Base-by-base conservation (phyloP, 1,140 invertebrate genomes). In the Triops cancriformis region DNA sequence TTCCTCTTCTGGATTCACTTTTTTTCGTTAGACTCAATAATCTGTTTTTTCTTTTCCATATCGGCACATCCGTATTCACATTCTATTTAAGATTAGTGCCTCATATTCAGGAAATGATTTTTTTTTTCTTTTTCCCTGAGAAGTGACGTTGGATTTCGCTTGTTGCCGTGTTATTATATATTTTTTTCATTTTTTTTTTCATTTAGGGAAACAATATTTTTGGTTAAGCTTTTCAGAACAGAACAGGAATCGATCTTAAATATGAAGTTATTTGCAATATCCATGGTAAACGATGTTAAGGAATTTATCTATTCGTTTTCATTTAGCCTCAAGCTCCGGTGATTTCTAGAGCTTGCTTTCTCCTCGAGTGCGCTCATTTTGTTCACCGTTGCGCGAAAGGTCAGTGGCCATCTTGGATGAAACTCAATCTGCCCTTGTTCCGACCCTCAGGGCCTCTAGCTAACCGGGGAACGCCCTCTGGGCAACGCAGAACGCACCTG, bases 361-460 rank as follows among this genome's bases (percentile, higher is more conserved):
- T 98, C 37, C 85, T 99, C 43, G 98, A 99, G 85, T 98, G 97
- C 85, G 92, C 95, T 5, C 92, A 98, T 84, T 94, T 98, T 82
- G 96, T 99, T 0, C 96, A 99, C 83, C 91, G 93, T 77, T 99
- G 98, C 84, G 99, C 99, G 83, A 94, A 95, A 85, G 96, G 97
- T 1, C 94, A 97, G 80, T 99, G 98, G 97, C 97, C 98, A 14
- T 87, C 89, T 3, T 98, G 96, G 95, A 96, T 98, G 91, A 94
- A 95, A 85, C 87, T 92, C 64, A 93, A 93, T 82, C 87, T 93
- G 78, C 92, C 92, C 18, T 89, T 93, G 81, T 94, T 93, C 26
- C 80, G 83, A 26, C 81, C 81, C 31, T 83, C 83, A 6, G 82
- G 84, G 26, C 81, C 83, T 51, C 80, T 90, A 45, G 86, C 85